Evolutionary conservation across 2,797 vertebrate genomes (phyloP).

Genomic region (Rachycentron canadum): DNA sequence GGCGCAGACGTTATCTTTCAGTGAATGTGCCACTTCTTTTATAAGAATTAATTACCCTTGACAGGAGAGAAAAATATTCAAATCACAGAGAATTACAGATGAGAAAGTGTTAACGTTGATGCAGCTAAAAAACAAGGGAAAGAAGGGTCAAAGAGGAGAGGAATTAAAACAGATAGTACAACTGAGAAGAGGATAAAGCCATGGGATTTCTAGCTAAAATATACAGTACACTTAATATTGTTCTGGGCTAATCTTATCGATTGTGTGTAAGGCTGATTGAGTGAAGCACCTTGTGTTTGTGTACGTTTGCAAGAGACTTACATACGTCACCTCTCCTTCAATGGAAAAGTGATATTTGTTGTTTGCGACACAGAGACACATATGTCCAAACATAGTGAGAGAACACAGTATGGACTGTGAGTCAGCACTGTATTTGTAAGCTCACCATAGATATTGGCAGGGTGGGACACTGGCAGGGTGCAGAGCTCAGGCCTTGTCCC

Average conservation of each 20-base stretch:
- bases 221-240: slow-evolving; percentile 33
- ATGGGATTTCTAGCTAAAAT: slow-evolving; percentile 31
- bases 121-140: slow-evolving; percentile 17
- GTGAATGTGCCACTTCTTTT: slow-evolving; percentile 57
- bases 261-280: slow-evolving; percentile 20
- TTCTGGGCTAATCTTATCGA: slow-evolving; percentile 34
- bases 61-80: slow-evolving; percentile 37
- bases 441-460: slow-evolving; percentile 52
- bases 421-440: slow-evolving; percentile 57
- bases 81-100: slow-evolving; percentile 37
- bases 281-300: slow-evolving; percentile 1
- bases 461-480: slow-evolving; percentile 28
- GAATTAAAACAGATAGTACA: background rate
- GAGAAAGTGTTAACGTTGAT: slow-evolving; percentile 20
- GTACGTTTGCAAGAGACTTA: slow-evolving; percentile 40
- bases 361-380: slow-evolving; percentile 31
- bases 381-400: background rate
- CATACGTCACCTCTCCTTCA: slow-evolving; percentile 44
- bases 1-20: slow-evolving; percentile 46
- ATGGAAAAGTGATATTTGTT: slow-evolving; percentile 43
- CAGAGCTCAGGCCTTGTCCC: slow-evolving; percentile 47
- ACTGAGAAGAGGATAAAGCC: slow-evolving; percentile 2
- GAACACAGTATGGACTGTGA: slow-evolving; percentile 49
- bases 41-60: slow-evolving; percentile 59
- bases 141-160: slow-evolving; percentile 23